Conservation (phyloP, 2,797 vertebrate species). For the Sternotherus odoratus region DNA sequence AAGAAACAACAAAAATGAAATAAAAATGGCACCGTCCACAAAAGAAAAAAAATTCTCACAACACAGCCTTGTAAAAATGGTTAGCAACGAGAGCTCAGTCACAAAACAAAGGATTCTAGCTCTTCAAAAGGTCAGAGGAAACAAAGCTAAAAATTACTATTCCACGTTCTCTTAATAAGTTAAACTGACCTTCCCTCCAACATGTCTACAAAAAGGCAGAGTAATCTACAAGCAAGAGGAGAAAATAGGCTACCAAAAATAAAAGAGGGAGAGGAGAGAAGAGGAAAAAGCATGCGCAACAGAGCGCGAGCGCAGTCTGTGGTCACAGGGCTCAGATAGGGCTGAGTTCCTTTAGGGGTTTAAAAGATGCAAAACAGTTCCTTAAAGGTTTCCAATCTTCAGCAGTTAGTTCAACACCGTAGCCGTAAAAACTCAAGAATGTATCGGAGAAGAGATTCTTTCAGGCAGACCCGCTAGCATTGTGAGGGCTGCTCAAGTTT, state of each 20-base stretch:
- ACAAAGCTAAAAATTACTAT: conserved; percentile 82
- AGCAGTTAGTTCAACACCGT: conserved; percentile 62
- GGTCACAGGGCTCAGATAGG: conserved; percentile 74
- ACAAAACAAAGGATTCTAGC: conserved; percentile 82
- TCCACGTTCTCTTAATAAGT: conserved; percentile 90
- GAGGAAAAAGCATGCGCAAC: background rate
- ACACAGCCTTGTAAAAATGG: conserved; percentile 75
- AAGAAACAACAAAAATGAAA: conserved; percentile 85
- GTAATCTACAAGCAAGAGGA: conserved; percentile 68
- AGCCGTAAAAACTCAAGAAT: conserved; percentile 70
- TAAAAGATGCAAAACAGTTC: conserved; percentile 85
- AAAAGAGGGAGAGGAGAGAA: background rate
- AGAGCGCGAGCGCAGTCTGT: conserved; percentile 74
- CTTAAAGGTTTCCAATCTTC: conserved; percentile 70
- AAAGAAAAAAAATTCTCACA: conserved; percentile 72
- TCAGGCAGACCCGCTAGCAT: background rate
- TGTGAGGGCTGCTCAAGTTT: background rate
- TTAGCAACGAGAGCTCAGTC: conserved; percentile 76
- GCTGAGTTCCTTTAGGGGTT: conserved; percentile 71
- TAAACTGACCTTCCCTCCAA: conserved; percentile 83
- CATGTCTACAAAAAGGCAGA: conserved; percentile 84
- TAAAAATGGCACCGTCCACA: conserved; percentile 85
- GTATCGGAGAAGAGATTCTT: conserved; percentile 48
- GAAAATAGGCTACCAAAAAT: conserved; percentile 75
- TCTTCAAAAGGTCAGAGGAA: conserved; percentile 90